phyloP scores from a whole-genome alignment of 2,113 vertebrate species.

The Tympanuchus pallidicinctus region DNA sequence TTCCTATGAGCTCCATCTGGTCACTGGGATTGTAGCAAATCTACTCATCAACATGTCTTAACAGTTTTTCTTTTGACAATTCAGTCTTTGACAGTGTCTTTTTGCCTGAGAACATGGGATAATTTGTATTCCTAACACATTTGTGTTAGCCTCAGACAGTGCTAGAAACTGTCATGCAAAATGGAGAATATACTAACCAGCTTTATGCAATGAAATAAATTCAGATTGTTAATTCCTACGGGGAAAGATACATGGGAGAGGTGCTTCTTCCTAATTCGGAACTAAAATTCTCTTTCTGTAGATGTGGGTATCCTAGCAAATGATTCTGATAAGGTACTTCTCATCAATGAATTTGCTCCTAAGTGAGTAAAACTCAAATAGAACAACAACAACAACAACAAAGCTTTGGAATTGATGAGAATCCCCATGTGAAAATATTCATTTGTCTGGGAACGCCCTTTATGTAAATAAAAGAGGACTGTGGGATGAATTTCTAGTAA shows the following conservation, averaged over 20 bases:
- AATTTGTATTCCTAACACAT: background rate
- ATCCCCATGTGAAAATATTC: background rate
- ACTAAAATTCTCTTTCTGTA: background rate
- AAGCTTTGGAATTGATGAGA: background rate
- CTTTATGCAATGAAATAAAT: background rate
- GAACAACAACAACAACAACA: background rate
- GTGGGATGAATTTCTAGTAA: background rate
- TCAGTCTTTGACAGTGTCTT: background rate
- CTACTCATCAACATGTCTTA: slow-evolving; percentile 19
- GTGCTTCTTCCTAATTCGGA: background rate
- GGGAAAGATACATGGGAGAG: background rate
- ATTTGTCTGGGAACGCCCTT: background rate
- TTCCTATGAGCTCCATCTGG: slow-evolving; percentile 48
- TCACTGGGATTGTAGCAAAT: background rate
- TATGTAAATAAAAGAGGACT: background rate
- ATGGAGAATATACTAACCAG: background rate
- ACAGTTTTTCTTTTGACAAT: background rate
- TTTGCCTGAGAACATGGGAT: background rate
- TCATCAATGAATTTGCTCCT: background rate
- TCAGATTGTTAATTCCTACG: background rate
- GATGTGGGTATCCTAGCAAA: background rate
- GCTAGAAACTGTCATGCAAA: background rate
- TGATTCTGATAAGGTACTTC: background rate
- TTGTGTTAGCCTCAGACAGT: background rate
- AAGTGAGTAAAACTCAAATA: background rate